Conservation (phyloP, 2,888 invertebrate genomes). For the Dendrolimus houi region DNA sequence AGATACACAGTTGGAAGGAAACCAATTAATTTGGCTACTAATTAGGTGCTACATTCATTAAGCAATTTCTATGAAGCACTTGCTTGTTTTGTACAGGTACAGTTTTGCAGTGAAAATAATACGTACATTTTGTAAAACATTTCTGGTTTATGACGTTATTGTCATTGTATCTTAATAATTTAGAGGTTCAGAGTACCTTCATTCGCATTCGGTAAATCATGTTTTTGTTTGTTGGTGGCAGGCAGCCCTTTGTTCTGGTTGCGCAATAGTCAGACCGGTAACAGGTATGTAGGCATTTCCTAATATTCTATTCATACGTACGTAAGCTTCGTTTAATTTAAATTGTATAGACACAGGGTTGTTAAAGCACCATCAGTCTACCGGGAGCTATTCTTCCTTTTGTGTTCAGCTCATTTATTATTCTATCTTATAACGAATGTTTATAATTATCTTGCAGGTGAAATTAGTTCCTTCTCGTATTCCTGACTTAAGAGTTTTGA, state of each 20-base stretch:
- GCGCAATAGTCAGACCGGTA: slow-evolving; percentile 27
- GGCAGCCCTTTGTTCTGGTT: slow-evolving; percentile 45
- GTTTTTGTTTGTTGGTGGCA: slow-evolving; percentile 52
- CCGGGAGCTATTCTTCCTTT: not conserved
- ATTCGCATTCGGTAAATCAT: slow-evolving; percentile 53
- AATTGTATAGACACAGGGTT: slow-evolving; percentile 1
- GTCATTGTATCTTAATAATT: slow-evolving; percentile 35
- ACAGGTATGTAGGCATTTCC: slow-evolving; percentile 21
- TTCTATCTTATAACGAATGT: not conserved
- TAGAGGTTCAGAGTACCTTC: slow-evolving; percentile 36
- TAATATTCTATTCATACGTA: slow-evolving; percentile 15
- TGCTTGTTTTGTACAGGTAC: not conserved
- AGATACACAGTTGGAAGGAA: not conserved
- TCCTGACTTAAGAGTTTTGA: no score
- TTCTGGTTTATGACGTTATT: slow-evolving; percentile 9
- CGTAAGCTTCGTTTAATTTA: slow-evolving; percentile 6
- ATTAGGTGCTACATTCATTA: not conserved
- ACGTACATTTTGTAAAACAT: slow-evolving; percentile 8
- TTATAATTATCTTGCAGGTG: not conserved
- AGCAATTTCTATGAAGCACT: not conserved
- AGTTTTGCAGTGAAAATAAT: not conserved
- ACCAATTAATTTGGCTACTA: not conserved
- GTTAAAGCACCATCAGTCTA: not conserved
- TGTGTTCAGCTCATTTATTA: not conserved
- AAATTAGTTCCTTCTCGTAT: no score